Evolutionary conservation across 2,113 vertebrate genomes (phyloP), one percentile per base, ranked within the genome.

Genomic region (Nanger granti): DNA sequence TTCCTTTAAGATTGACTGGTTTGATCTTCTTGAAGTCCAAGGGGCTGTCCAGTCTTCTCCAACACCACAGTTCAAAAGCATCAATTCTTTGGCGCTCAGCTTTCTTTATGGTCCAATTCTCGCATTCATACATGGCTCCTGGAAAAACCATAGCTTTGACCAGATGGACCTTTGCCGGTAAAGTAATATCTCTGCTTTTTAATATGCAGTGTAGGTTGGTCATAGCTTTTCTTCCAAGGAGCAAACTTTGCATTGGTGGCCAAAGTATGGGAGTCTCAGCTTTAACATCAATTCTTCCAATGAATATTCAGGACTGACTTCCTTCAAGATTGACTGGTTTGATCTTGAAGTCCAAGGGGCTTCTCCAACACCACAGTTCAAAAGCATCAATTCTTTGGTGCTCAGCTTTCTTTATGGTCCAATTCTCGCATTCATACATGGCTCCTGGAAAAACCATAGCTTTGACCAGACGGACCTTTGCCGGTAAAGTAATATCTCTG

Each of bases 151-250:
- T 37, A 73, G 66, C 18, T 37, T 69, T 73, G 66, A 37, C n/a
- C 9, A 73, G 18, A 73, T 0, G 0, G 8, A 73, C 34, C n/a
- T 73, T 73, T 73, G 66, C n/a, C 0, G 0, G n/a, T 73, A 73
- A 73, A 22, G n/a, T 37, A 22, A 73, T 37, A 9, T 11, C n/a
- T 73, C 18, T 73, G 66, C n/a, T 37, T 73, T 73, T 37, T 73
- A 37, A 73, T 73, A 73, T 37, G 66, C n/a, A 22, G 8, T 73
- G 9, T 73, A 73, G 66, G n/a, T 37, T 37, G 18, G 66, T 73
- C n/a, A 37, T 37, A 22, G 66, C 66, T 73, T 73, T 73, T 73
- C n/a, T 73, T 22, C n/a, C n/a, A 73, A 73, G 66, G n/a, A 37
- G n/a, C 66, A 73, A 73, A n/a, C 69, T 73, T 73, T 76, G 69